Base-by-base conservation (phyloP, 2,113 vertebrate species). In the Platycercus adscitus region DNA sequence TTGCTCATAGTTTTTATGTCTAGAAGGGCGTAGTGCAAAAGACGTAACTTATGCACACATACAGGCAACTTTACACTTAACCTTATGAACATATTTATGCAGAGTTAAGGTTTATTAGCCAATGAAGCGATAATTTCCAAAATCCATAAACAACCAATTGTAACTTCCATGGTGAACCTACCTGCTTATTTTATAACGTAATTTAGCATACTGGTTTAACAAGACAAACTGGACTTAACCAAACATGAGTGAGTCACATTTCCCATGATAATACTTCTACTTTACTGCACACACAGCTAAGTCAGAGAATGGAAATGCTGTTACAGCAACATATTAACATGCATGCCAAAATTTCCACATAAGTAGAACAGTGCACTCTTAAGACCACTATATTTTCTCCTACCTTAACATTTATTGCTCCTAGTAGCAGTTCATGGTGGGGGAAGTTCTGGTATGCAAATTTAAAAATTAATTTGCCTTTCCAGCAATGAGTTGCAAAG, bases 191-290 rank as follows among this genome's bases (percentile, higher is more conserved):
- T 94, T 14, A 41, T 56, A 79, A 68, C 39, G 9, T 39, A 79
- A 41, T 49, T 76, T 41, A 79, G 28, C 71, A 69, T 55, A 89
- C 79, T 29, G 11, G 71, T 93, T 93, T 86, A 81, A 86, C 84
- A 69, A 49, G 91, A 91, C 53, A 92, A 92, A 93, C 91, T 35
- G 33, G 89, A 82, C 16, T 60, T 23, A 50, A 58, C 1, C 41
- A 78, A 50, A 63, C 17, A 47, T 1, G 12, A 65, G 19, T 4
- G 23, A 85, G 49, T 88, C 78, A 89, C 33, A 58, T 58, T 79
- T 77, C 75, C 49, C n/a, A 24, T 52, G n/a, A 65, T 41, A 66
- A 80, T 11, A 52, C 10, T 75, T 56, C 53, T 47, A 50, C 61
- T 83, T 61, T 25, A 69, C 47, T 56, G 44, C 31, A 61, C 29